Conservation (phyloP, 2,113 vertebrate genomes). For the Apteryx owenii region DNA sequence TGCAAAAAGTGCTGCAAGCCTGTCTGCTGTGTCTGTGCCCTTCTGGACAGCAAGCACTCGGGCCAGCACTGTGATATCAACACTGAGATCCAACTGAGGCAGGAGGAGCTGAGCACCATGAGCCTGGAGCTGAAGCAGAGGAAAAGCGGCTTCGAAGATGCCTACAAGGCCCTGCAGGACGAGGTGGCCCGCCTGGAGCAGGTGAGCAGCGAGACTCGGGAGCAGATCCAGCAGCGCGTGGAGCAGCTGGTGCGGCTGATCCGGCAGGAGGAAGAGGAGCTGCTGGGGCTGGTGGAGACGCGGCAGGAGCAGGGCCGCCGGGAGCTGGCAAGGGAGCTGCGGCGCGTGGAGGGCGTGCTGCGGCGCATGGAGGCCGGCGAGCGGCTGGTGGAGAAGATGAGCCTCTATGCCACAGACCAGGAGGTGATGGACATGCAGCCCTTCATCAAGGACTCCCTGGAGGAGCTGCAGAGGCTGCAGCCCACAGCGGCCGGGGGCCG, state of each 20-base stretch:
- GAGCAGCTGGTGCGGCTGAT: constrained; percentile 29
- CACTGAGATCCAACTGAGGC: constrained; percentile 36
- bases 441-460: constrained; percentile 55
- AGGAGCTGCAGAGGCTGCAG: constrained; percentile 5
- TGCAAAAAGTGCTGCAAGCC: constrained; percentile 55
- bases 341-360: neutral
- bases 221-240: constrained; percentile 8
- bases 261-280: neutral
- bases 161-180: neutral
- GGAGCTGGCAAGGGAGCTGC: neutral
- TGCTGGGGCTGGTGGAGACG: constrained; percentile 16
- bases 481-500: neutral
- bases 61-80: constrained; percentile 52
- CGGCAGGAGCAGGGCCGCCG: neutral
- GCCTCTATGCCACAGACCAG: constrained; percentile 60
- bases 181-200: neutral
- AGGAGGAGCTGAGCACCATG: constrained; percentile 50
- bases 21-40: constrained; percentile 56
- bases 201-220: neutral
- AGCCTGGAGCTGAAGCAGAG: neutral
- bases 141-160: neutral
- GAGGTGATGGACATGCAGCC: constrained; percentile 75
- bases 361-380: constrained; percentile 51
- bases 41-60: constrained; percentile 65
- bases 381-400: constrained; percentile 67